Base-by-base conservation (phyloP, 2,888 invertebrate species). In the Drosophila buzzatii region DNA sequence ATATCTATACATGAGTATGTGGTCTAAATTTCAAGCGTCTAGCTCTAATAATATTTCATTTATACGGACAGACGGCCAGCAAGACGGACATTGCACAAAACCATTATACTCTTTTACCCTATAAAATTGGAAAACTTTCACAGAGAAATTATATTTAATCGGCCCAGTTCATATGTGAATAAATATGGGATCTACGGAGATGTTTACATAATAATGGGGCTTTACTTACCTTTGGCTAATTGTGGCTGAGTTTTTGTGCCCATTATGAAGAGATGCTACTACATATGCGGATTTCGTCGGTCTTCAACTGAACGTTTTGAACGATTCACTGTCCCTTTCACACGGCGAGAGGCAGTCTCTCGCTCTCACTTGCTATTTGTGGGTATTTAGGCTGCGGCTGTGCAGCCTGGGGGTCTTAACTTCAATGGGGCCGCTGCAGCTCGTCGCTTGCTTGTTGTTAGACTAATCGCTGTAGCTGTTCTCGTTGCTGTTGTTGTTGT, bases 191-290 rank as follows among this genome's bases (percentile, higher is more conserved):
- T 39, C 2, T 39, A 39, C 16, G 16, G 16, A 39, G 3, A 39
- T 39, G 8, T 8, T 39, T 39, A 3, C 2, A n/a, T 39, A 7
- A 0, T 37, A n/a, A 0, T 33, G 9, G 33, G n/a, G 7, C 2
- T 8, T n/a, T 7, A 82, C 91, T 89, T 37, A 91, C 91, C 92
- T 84, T 85, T 92, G 68, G 85, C 74, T 79, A 84, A 72, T 79
- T 92, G 91, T 42, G 92, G 92, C 76, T 91, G 91, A 76, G 91
- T 91, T 91, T 91, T 91, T 90, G 87, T 92, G 83, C 91, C 91
- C 91, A 91, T 91, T 85, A 82, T 91, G 91, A 79, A 76, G 57
- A 76, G 52, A 62, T 79, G 59, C 56, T 57, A 42, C 47, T 23
- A 18, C 42, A 51, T 42, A 18, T 52, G 42, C 27, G 20, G 14